phyloP scores from a whole-genome alignment of 1,140 invertebrate genomes.

The Papilio machaon region DNA sequence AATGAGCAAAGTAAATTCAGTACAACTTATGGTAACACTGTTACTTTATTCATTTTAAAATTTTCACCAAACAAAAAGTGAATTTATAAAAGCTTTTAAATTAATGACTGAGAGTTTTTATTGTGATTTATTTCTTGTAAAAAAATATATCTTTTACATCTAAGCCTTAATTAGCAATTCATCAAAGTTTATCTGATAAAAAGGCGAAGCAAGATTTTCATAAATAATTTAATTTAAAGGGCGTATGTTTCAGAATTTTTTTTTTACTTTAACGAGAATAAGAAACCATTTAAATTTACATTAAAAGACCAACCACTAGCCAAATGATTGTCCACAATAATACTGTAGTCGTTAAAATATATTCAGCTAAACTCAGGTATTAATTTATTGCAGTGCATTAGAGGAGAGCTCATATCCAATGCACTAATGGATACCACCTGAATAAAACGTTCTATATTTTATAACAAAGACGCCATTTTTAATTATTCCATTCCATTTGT shows the following conservation, averaged over 20 bases:
- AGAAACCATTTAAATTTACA: too few relatives aligned
- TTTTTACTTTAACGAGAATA: too few relatives aligned
- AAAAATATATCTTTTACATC: not conserved
- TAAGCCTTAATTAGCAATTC: conserved; percentile 12
- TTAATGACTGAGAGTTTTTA: not conserved
- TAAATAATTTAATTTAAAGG: conserved; percentile 3
- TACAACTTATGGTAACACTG: not conserved
- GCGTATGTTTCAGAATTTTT: conserved; percentile 3
- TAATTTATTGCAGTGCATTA: conserved; percentile 11
- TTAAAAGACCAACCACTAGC: too few relatives aligned
- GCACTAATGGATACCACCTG: conserved; percentile 13
- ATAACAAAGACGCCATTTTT: not conserved
- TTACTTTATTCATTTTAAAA: not conserved
- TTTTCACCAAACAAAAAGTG: not conserved
- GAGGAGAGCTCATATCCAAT: not conserved
- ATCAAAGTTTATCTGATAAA: conserved; percentile 11
- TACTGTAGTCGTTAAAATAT: not conserved
- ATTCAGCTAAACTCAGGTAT: not conserved
- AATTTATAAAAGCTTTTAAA: not conserved
- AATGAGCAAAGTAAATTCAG: too few relatives aligned
- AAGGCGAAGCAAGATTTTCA: not conserved
- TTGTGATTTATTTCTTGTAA: not conserved
- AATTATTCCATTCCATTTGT: conserved; percentile 9
- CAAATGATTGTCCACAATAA: too few relatives aligned
- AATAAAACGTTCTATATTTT: not conserved